Conservation (phyloP, 2,113 vertebrate genomes). For the Girardinichthys multiradiatus region DNA sequence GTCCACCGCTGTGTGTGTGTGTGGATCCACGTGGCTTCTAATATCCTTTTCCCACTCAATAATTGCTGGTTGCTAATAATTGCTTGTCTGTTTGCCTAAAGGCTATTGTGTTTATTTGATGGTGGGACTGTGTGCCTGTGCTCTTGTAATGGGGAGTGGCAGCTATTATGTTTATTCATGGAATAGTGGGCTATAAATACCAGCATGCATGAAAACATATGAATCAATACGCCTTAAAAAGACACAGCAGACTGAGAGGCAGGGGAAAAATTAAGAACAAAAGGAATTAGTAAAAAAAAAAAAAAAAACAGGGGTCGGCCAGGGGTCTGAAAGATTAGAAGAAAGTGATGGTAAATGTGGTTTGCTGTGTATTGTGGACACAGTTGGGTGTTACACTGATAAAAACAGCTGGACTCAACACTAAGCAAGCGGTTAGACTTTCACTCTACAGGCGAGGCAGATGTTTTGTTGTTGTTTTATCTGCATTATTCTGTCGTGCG, state of each 20-base stretch:
- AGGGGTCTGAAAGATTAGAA: background rate
- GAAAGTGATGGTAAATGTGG: constrained; percentile 1
- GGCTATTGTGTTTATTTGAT: constrained; percentile 68
- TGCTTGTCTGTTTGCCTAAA: constrained; percentile 61
- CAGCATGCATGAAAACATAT: constrained; percentile 43
- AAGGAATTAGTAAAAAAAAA: constrained; percentile 23
- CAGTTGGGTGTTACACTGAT: constrained; percentile 36
- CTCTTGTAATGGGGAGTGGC: constrained; percentile 43
- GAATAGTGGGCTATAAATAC: constrained; percentile 58
- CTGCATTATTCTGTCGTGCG: constrained; percentile 29
- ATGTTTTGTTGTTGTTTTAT: constrained; percentile 13
- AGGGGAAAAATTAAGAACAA: background rate
- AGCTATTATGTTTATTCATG: constrained; percentile 52
- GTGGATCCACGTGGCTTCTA: constrained; percentile 39
- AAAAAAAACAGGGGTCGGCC: too few species aligned
- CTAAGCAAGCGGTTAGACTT: constrained; percentile 32
- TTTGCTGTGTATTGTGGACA: constrained; percentile 18
- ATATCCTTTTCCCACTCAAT: constrained; percentile 63
- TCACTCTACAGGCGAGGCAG: constrained; percentile 25
- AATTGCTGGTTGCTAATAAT: constrained; percentile 72
- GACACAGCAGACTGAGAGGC: constrained; percentile 3
- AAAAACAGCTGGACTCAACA: constrained; percentile 51
- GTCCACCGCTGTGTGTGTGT: constrained; percentile 28
- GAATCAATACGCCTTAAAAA: constrained; percentile 59
- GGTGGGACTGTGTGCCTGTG: constrained; percentile 36